Percentiles rank a stretch among this genome's conserved stretches.
phyloP scores from a whole-genome alignment of 2,113 vertebrate genomes.

The Actenoides hombroni region DNA sequence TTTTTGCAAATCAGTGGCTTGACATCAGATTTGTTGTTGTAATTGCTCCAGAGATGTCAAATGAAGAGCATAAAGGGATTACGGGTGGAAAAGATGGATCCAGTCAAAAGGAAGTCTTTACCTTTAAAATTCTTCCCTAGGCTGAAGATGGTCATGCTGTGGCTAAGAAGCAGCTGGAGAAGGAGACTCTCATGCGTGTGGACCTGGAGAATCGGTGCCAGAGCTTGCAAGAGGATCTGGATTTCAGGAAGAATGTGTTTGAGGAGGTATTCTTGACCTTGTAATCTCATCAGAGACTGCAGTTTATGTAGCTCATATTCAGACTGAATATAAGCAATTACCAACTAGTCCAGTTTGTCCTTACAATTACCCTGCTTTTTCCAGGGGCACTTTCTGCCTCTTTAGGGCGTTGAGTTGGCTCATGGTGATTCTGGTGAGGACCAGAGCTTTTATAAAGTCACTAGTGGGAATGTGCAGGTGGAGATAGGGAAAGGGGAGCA shows the following conservation, averaged over 20 bases:
- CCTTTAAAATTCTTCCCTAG: conserved; percentile 63
- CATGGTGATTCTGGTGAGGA: not conserved
- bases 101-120: not conserved
- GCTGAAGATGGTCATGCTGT: conserved; percentile 89
- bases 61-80: not conserved
- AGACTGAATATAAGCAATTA: not conserved
- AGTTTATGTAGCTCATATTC: not conserved
- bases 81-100: not conserved
- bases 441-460: not conserved
- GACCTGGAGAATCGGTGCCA: conserved; percentile 96
- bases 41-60: not conserved
- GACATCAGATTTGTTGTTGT: not conserved
- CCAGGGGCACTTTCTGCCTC: not conserved
- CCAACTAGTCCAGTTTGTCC: not conserved
- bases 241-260: conserved; percentile 94
- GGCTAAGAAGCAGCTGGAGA: conserved; percentile 92
- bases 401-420: not conserved
- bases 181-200: conserved; percentile 92
- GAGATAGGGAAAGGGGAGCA: not conserved
- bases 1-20: not conserved
- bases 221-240: conserved; percentile 90
- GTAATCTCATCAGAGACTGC: not conserved
- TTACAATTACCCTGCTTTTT: not conserved
- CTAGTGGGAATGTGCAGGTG: not conserved
- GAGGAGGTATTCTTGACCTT: conserved; percentile 83